Evolutionary conservation across 2,888 invertebrate genomes (phyloP), one percentile per base, ranked within the genome.

Genomic region (Melipona beecheii): DNA sequence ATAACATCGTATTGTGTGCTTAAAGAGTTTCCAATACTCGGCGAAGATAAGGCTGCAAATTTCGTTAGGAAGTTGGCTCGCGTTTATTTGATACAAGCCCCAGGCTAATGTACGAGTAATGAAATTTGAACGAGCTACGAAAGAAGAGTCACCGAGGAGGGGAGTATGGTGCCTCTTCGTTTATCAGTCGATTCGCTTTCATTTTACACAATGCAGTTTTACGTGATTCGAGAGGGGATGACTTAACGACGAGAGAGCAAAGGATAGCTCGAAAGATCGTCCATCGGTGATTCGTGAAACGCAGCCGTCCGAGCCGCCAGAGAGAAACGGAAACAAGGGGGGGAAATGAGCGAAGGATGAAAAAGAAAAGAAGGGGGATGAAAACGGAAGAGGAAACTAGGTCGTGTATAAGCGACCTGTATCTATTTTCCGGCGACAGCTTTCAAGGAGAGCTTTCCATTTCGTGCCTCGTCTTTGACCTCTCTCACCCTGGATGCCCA

Each of bases 401-500:
- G 76, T 78, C 78, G 62, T 75, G 64, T 77, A 84, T 58, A 58
- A 66, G 58, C 77, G 81, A 75, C 64, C 77, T 82, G 87, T 89
- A 84, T 89, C 89, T 86, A 89, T 88, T 90, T 89, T 87, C 83
- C 87, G 85, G 80, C 65, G 84, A 85, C 84, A 88, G 89, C 87
- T 91, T 88, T 82, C 87, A 84, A 76, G 77, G 78, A 75, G 84
- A 83, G 86, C 76, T 89, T 90, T 87, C 86, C 83, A 86, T 85
- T 87, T 84, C 66, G 78, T 69, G 80, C 76, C 75, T 73, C 70
- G 69, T 78, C 82, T 77, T 78, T 75, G 72, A 70, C 82, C 82
- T 78, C 87, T 72, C 81, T 75, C 19, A 21, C 66, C 56, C 71
- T 36, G 13, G 64, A 31, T 60, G 27, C 54, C 60, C 68, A 50